Evolutionary conservation across 2,888 invertebrate genomes (phyloP), one percentile per base, ranked within the genome.

Genomic region (Melikaiella ostensackeni): DNA sequence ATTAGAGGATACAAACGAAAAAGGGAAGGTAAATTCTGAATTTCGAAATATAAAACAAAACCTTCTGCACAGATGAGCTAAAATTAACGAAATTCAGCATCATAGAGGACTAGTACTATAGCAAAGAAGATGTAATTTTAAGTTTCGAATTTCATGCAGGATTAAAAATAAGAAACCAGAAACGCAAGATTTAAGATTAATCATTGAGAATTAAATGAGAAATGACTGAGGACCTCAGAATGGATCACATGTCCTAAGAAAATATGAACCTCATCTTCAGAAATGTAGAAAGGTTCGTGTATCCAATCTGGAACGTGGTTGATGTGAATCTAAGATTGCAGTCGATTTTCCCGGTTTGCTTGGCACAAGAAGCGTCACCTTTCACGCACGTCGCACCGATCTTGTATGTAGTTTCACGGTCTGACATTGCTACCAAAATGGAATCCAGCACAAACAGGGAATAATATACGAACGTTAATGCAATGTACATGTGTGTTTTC

Each of bases 381-480:
- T 86, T 86, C 87, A 86, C 86, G 84, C 82, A 81, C 83, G 83
- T 84, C 82, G 78, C 79, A 19, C 35, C 63, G 75, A 55, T 74
- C 59, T 82, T 78, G 80, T 78, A 62, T 80, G 81, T 78, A 62
- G 80, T 84, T 84, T 76, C 75, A 42, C 59, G 66, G 75, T 79
- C 77, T 70, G 80, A 78, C 79, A 75, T 77, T 75, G 79, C 77
- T 80, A 75, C 77, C 80, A 76, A 78, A 80, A 76, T 61, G 46
- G 70, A 80, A 76, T 64, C 76, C 59, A 46, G 70, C 73, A 19
- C 50, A 50, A 74, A 64, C 50, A 35, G 66, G 35, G 63, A 57
- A 57, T 8, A 21, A 57, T 24, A 27, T 57, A 57, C 6, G 57
- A 57, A 57, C 57, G 13, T 57, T 57, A 57, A 57, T 24, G 57